Conservation (phyloP, 1,140 invertebrate genomes). For the Patella vulgata region DNA sequence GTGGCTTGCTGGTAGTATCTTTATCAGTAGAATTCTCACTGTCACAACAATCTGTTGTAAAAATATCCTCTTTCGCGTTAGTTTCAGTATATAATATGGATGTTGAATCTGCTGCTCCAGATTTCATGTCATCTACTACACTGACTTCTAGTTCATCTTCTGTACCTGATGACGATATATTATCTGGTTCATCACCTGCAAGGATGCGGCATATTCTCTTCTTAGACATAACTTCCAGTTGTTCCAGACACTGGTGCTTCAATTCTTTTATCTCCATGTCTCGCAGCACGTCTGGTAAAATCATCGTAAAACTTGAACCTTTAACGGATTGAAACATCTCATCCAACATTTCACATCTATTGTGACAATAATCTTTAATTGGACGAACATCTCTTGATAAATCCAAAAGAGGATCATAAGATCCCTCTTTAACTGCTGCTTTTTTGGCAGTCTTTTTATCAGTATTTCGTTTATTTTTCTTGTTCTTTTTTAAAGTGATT, state of each 20-base stretch:
- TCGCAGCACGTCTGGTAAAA: slow-evolving; percentile 61
- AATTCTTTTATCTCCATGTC: slow-evolving; percentile 55
- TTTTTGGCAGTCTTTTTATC: neutral
- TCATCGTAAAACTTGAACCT: slow-evolving; percentile 50
- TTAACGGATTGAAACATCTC: slow-evolving; percentile 59
- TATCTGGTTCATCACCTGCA: slow-evolving; percentile 57
- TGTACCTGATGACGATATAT: slow-evolving; percentile 60
- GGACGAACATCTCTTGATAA: slow-evolving; percentile 53
- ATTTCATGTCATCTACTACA: slow-evolving; percentile 22
- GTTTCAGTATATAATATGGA: no score
- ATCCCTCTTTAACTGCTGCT: slow-evolving; percentile 29
- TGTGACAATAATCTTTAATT: slow-evolving; percentile 52
- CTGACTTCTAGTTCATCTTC: slow-evolving; percentile 52
- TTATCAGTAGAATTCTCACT: no score
- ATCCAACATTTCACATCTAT: slow-evolving; percentile 52
- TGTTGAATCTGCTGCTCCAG: neutral
- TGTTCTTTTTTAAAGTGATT: slow-evolving; percentile 30
- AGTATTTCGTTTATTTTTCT: slow-evolving; percentile 30
- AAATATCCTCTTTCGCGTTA: no score
- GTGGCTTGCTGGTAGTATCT: no score
- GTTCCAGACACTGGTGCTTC: slow-evolving; percentile 60
- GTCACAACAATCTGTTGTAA: no score
- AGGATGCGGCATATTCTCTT: slow-evolving; percentile 63
- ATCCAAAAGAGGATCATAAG: slow-evolving; percentile 52
- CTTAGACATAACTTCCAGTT: slow-evolving; percentile 65